A percentile compares a stretch with the other conserved stretches of the same genome.
phyloP scores from a whole-genome alignment of 2,888 invertebrate species.

The Plutella xylostella region DNA sequence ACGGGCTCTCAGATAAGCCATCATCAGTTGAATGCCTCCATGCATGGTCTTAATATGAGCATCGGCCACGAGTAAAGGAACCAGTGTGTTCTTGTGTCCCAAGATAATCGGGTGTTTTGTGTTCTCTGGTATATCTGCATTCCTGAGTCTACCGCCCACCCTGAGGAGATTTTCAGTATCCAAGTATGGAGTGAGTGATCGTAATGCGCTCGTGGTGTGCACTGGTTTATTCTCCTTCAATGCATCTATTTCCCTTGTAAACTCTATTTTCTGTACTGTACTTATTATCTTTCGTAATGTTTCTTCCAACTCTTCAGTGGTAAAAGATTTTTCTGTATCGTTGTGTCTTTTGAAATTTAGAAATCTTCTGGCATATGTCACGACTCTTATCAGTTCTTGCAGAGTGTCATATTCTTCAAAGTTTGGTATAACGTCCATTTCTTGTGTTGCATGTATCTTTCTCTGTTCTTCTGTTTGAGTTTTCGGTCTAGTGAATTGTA shows the following conservation, averaged over 20 bases:
- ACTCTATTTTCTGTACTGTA: neutral
- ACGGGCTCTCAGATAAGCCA: neutral
- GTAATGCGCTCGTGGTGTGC: neutral
- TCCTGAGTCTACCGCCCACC: slow-evolving; percentile 1
- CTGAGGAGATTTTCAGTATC: neutral
- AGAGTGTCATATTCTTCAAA: slow-evolving; percentile 4
- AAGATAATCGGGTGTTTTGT: slow-evolving; percentile 2
- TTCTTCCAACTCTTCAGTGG: no score
- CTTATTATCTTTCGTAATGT: no score
- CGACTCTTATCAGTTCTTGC: slow-evolving; percentile 2
- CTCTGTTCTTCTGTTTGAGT: neutral
- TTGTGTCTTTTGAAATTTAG: neutral
- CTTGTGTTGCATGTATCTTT: neutral
- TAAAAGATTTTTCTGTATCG: neutral
- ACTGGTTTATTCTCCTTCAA: neutral
- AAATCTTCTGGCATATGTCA: slow-evolving; percentile 5
- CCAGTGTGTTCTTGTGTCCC: neutral
- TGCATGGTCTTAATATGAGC: neutral
- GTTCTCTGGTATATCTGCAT: neutral
- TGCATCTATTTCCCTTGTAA: neutral
- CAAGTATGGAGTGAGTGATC: neutral
- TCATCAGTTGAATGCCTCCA: neutral
- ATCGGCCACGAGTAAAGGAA: neutral
- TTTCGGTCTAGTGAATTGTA: neutral
- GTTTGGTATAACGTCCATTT: neutral